Evolutionary conservation across 2,113 vertebrate genomes (phyloP).

Genomic region (Murina feae): DNA sequence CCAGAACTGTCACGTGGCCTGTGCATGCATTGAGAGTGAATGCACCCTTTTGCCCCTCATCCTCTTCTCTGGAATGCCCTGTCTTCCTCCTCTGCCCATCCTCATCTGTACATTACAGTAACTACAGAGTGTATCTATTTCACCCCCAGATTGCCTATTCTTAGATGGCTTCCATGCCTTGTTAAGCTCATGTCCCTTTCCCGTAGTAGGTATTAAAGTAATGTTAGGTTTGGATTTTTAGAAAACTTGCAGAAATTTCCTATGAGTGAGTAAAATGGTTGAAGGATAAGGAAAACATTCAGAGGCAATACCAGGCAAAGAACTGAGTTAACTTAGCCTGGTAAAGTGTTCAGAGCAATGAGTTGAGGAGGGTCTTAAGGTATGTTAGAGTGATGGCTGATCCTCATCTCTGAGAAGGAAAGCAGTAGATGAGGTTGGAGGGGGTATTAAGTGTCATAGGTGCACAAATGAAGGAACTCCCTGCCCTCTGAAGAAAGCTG

Average conservation of each 20-base stretch:
- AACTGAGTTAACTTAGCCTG: background rate
- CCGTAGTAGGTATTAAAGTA: background rate
- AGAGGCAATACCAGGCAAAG: background rate
- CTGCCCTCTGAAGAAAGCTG: background rate
- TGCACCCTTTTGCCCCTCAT: background rate
- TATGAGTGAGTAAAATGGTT: background rate
- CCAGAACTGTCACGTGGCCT: background rate
- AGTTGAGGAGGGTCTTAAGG: background rate
- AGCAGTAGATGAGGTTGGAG: background rate
- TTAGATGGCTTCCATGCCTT: background rate
- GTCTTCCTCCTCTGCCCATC: background rate
- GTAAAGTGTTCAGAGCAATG: background rate
- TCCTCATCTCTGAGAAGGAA: background rate
- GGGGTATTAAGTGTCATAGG: background rate
- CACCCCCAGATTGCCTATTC: background rate
- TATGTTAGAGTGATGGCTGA: background rate
- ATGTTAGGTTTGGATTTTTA: conserved; percentile 1
- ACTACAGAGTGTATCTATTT: background rate
- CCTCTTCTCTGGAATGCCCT: background rate
- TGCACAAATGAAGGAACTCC: background rate
- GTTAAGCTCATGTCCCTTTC: background rate
- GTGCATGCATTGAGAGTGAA: background rate
- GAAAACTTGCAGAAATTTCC: background rate
- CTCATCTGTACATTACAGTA: background rate
- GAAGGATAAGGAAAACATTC: background rate